Evolutionary conservation across 2,888 invertebrate species (phyloP).

Genomic region (Dolichomitus sp.): DNA sequence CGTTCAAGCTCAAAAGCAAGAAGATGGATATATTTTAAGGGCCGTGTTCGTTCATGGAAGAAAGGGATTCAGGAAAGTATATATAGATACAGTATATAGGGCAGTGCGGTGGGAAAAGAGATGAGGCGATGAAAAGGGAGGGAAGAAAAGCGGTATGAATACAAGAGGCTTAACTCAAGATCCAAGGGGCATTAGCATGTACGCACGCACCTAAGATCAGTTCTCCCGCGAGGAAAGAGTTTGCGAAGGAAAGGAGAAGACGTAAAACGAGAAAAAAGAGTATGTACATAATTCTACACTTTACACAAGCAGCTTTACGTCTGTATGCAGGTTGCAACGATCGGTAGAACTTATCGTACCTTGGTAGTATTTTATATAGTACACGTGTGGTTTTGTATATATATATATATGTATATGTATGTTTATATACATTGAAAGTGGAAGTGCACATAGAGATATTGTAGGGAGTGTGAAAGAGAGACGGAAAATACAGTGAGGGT

Average conservation of each 20-base stretch:
- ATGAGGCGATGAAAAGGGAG: conserved; percentile 57
- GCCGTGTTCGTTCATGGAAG: not conserved
- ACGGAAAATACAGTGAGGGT: conserved; percentile 31
- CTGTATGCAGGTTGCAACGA: conserved; percentile 33
- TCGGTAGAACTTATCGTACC: conserved; percentile 9
- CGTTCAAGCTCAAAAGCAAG: conserved; percentile 5
- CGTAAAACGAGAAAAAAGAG: conserved; percentile 40
- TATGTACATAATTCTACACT: conserved; percentile 36
- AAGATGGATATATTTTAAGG: conserved; percentile 18
- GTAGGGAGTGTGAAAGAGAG: conserved; percentile 33
- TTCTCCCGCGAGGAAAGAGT: conserved; percentile 33
- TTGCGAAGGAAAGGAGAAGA: conserved; percentile 38
- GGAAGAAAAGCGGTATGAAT: conserved; percentile 61
- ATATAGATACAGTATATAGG: not conserved
- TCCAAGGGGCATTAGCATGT: conserved; percentile 67
- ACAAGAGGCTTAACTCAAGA: conserved; percentile 65
- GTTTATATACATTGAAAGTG: not conserved
- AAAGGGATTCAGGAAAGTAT: conserved; percentile 9
- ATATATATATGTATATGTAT: not conserved
- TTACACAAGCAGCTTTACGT: conserved; percentile 21
- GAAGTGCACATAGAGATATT: conserved; percentile 20
- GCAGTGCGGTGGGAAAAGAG: not conserved
- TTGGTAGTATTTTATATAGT: not conserved
- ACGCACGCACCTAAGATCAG: conserved; percentile 32
- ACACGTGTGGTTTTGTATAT: not conserved